Percentiles rank a stretch among this genome's conserved stretches.
Evolutionary conservation across 1,140 invertebrate species (phyloP).

Genomic region (Eupristina koningsbergeri): DNA sequence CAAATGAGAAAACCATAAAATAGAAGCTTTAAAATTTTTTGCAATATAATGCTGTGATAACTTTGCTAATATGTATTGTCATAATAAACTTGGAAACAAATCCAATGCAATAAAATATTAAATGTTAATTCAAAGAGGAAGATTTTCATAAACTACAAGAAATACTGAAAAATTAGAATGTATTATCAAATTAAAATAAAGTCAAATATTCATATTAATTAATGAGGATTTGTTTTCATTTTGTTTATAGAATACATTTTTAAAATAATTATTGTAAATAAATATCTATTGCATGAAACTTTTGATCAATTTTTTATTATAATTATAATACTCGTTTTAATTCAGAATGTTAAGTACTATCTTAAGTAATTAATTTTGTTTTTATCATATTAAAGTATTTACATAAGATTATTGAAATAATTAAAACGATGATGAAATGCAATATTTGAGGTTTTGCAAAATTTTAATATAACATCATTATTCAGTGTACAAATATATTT

Average conservation of each 20-base stretch:
- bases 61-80: no score
- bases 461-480: neutral
- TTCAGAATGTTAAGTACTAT: neutral
- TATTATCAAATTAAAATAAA: no score
- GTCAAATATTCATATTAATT: no score
- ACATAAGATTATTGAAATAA: neutral
- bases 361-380: neutral
- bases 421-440: neutral
- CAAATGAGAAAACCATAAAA: no score
- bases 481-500: neutral
- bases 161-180: no score
- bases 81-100: neutral
- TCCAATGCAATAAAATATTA: neutral
- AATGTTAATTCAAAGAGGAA: no score
- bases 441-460: neutral
- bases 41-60: no score
- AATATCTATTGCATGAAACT: neutral
- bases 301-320: neutral
- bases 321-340: neutral
- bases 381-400: neutral
- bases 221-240: neutral
- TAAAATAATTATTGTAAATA: neutral
- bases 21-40: no score
- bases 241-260: neutral
- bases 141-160: no score